These are phyloP conservation scores for Epizoanthus illoricatus DNA, from an alignment of 92 coral and sea anemone genomes.

Conservation along the genomic window DNA sequence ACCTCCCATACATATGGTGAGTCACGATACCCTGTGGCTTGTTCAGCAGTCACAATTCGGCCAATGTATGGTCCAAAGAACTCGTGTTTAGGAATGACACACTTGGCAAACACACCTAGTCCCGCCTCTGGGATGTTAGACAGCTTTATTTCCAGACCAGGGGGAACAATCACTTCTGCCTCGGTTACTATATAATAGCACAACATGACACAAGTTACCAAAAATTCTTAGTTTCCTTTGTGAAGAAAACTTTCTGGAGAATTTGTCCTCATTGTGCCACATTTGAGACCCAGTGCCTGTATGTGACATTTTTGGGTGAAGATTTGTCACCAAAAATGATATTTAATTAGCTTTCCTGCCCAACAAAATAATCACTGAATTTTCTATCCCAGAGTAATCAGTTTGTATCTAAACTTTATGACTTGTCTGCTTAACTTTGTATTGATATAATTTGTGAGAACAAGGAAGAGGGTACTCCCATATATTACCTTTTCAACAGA, in stretches of 20 bases:
- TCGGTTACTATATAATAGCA: slow-evolving; percentile 65
- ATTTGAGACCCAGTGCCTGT: too few relatives aligned
- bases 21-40: slow-evolving; percentile 64
- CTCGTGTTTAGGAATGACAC: slow-evolving; percentile 92
- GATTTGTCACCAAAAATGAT: too few relatives aligned
- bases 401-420: too few relatives aligned
- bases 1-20: slow-evolving; percentile 96
- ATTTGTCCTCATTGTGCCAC: too few relatives aligned
- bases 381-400: too few relatives aligned
- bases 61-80: slow-evolving; percentile 98
- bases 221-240: neutral
- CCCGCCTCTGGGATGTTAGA: slow-evolving; percentile 77
- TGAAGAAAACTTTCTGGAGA: neutral
- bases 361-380: too few relatives aligned
- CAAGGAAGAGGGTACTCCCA: too few relatives aligned
- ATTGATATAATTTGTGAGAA: too few relatives aligned
- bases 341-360: too few relatives aligned
- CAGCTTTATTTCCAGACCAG: slow-evolving; percentile 78
- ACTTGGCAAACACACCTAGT: slow-evolving; percentile 88
- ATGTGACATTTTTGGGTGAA: too few relatives aligned
- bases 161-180: slow-evolving; percentile 95
- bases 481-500: too few relatives aligned
- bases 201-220: neutral
- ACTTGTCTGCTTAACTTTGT: too few relatives aligned
- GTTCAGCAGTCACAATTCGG: slow-evolving; percentile 67